Evolutionary conservation across 2,888 invertebrate genomes (phyloP), one percentile per base, ranked within the genome.

Genomic region (Yponomeuta sedellus): DNA sequence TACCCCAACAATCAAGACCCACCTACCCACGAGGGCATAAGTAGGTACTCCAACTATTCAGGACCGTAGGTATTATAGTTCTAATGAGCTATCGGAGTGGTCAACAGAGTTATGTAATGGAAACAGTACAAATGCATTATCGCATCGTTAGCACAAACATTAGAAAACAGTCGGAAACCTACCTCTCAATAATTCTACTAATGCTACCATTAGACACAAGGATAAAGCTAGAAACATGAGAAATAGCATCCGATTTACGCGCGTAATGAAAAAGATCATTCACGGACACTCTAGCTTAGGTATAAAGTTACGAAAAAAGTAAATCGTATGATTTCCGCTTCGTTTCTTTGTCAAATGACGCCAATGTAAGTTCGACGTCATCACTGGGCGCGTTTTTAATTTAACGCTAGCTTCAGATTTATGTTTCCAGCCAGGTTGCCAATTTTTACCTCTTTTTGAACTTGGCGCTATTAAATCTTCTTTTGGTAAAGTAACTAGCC

Each of bases 371-470:
- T 68, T 69, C 70, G 72, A 72, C 74, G 73, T 34, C 72, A 75
- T 75, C 73, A 74, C 70, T 73, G 70, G 77, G 81, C 86, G 77
- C 75, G 79, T 79, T 86, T 88, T 88, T 88, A 88, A 88, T 88
- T 88, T 88, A 88, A 87, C 88, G 88, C 88, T 82, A 87, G 86
- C 83, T 77, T 74, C 80, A 80, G 87, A 88, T 86, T 87, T 87
- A 86, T 87, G 85, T 86, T 52, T 88, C 83, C 85, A 79, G 76
- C 78, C 75, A 78, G 79, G 75, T 77, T 82, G 87, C 86, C 87
- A 86, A 86, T 88, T 80, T 66, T 61, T 81, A 72, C 82, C 79
- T 82, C 84, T 88, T 85, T 87, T 86, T 87, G 83, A 77, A 81
- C 40, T 10, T 22, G 20, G 22, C 62, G 40, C n/a, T 40, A 34